These are phyloP conservation scores for Eolophus roseicapilla DNA, from an alignment of 2,113 vertebrate species.

Conservation along the genomic window DNA sequence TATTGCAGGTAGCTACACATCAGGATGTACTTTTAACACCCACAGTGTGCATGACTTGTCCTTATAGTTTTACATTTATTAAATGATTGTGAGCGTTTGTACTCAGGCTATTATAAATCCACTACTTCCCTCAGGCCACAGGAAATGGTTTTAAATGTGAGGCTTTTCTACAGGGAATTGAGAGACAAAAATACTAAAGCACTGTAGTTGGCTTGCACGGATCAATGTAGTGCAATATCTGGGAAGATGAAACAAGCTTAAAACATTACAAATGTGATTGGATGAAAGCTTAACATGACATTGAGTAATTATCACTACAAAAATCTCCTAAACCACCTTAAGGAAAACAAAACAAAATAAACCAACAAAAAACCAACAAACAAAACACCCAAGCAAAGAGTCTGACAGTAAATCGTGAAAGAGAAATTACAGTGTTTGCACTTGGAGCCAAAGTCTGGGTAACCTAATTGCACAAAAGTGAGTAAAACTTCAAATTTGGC, in stretches of 20 bases:
- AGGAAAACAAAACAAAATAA: neutral
- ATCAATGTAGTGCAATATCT: slow-evolving; percentile 49
- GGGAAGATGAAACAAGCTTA: slow-evolving; percentile 27
- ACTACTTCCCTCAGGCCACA: neutral
- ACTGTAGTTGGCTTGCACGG: neutral
- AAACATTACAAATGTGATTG: slow-evolving; percentile 28
- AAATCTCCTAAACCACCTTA: neutral
- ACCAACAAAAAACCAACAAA: neutral
- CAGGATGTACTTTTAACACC: neutral
- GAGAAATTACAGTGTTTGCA: neutral
- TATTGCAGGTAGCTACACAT: neutral
- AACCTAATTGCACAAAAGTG: neutral
- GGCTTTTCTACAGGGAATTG: slow-evolving; percentile 14
- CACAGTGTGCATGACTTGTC: neutral
- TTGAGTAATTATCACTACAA: slow-evolving; percentile 25
- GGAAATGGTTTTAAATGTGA: slow-evolving; percentile 33
- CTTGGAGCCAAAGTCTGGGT: neutral
- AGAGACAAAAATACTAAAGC: neutral
- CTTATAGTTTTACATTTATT: neutral
- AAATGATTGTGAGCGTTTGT: slow-evolving; percentile 32
- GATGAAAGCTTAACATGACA: slow-evolving; percentile 39
- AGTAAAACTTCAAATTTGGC: neutral
- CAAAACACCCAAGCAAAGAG: neutral
- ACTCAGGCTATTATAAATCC: slow-evolving; percentile 31
- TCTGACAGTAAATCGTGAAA: neutral